Evolutionary conservation across 2,888 invertebrate species (phyloP).

Genomic region (Acanthosepion esculentum): DNA sequence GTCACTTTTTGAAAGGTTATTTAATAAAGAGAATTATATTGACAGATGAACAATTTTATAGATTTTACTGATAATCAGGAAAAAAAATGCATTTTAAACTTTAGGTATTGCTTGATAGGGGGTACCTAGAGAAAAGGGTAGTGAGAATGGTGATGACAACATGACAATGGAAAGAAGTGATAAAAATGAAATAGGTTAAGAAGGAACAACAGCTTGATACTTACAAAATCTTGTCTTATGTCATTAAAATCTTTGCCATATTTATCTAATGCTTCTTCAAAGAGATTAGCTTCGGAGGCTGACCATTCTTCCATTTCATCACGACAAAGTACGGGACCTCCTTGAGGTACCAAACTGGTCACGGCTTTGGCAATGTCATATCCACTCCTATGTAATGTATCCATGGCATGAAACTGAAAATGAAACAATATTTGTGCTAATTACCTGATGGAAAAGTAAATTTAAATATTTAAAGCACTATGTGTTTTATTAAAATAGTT

Average conservation of each 20-base stretch:
- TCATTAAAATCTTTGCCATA: constrained; percentile 98
- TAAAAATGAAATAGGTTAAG: too few species aligned
- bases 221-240: constrained; percentile 97
- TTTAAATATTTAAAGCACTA: not conserved
- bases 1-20: too few species aligned
- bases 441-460: not conserved
- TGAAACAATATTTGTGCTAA: constrained; percentile 41
- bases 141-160: too few species aligned
- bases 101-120: too few species aligned
- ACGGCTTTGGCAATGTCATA: constrained; percentile 94
- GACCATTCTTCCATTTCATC: constrained; percentile 99
- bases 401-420: constrained; percentile 95
- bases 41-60: too few species aligned
- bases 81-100: too few species aligned
- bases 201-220: constrained; percentile 73
- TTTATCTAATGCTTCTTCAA: constrained; percentile 95
- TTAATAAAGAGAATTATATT: too few species aligned
- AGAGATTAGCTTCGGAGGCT: constrained; percentile 97
- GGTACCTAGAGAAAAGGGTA: too few species aligned
- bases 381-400: constrained; percentile 91
- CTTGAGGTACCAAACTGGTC: constrained; percentile 93
- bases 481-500: too few species aligned
- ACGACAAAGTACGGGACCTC: constrained; percentile 91
- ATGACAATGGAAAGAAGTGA: too few species aligned
- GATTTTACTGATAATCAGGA: too few species aligned